These are phyloP conservation scores for Acromyrmex charruanus DNA, from an alignment of 1,140 invertebrate genomes.

Conservation along the genomic window DNA sequence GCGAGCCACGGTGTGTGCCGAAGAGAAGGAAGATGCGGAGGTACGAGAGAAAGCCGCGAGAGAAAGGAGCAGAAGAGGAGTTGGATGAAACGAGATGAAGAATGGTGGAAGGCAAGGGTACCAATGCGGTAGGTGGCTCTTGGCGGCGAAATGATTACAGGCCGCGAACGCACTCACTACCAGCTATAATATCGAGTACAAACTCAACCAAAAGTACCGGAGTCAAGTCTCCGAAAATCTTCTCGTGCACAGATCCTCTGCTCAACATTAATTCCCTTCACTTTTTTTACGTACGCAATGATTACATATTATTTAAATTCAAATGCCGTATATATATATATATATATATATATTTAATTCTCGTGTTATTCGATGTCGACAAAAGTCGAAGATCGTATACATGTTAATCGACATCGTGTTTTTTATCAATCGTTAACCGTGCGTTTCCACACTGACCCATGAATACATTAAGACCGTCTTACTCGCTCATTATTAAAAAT, in stretches of 20 bases:
- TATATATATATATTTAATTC: neutral
- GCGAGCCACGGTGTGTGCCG: constrained; percentile 56
- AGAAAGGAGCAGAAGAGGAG: constrained; percentile 43
- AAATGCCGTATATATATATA: no score
- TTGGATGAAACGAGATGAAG: constrained; percentile 39
- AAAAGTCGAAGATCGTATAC: constrained; percentile 46
- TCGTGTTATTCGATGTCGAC: constrained; percentile 26
- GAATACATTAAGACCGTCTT: constrained; percentile 35
- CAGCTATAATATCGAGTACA: constrained; percentile 84
- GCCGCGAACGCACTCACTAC: constrained; percentile 80
- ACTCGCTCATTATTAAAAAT: constrained; percentile 34
- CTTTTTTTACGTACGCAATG: neutral
- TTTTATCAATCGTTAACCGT: constrained; percentile 37
- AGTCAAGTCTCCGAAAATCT: neutral
- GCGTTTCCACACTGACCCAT: neutral
- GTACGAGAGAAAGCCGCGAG: constrained; percentile 53
- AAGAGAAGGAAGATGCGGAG: constrained; percentile 47
- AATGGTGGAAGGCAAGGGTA: constrained; percentile 66
- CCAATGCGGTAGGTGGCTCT: constrained; percentile 84
- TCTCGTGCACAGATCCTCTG: neutral
- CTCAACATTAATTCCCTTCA: neutral
- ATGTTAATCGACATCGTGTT: constrained; percentile 49
- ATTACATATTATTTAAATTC: constrained; percentile 36
- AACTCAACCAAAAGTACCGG: constrained; percentile 79
- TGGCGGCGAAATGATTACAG: constrained; percentile 85